Evolutionary conservation across 2,888 invertebrate genomes (phyloP), one percentile per base, ranked within the genome.

Genomic region (Tridacna crocea): DNA sequence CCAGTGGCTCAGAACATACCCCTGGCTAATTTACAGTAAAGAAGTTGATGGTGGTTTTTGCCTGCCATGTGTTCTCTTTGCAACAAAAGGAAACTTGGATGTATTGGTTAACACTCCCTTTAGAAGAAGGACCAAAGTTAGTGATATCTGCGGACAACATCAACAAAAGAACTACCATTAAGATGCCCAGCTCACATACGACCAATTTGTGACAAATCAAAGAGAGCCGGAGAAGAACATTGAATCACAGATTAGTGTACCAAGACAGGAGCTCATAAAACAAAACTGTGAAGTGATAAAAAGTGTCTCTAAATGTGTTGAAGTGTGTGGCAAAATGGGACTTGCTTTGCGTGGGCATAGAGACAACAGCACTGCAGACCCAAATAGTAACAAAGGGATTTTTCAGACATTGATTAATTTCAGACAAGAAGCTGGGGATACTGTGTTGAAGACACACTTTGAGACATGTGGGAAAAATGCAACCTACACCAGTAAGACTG

Each of bases 281-380:
- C 10, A 72, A 22, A 72, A 36, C 19, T 15, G 48, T 12, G 72
- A 72, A 72, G 72, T 72, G 47, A 72, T 72, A 8, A n/a, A 72
- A 22, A 72, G 48, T 47, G 72, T 72, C 19, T 15, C 72, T 24
- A 72, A 72, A 72, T 72, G 72, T 72, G 51, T 36, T 47, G 72
- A 72, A 48, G 72, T 72, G 72, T 72, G 72, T 48, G 72, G 46
- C 6, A 72, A 72, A 72, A 72, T 72, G 72, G 72, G 72, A 72
- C 72, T 72, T 13, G 46, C 48, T n/a, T 15, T 72, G n/a, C 48
- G 72, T 11, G n/a, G n/a, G n/a, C n/a, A n/a, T n/a, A n/a, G n/a
- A n/a, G n/a, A n/a, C n/a, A n/a, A n/a, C n/a, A n/a, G n/a, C n/a
- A n/a, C n/a, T n/a, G n/a, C n/a, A n/a, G n/a, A n/a, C n/a, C n/a